phyloP scores from a whole-genome alignment of 2,888 invertebrate genomes.

The Minunthozetes semirufus region DNA sequence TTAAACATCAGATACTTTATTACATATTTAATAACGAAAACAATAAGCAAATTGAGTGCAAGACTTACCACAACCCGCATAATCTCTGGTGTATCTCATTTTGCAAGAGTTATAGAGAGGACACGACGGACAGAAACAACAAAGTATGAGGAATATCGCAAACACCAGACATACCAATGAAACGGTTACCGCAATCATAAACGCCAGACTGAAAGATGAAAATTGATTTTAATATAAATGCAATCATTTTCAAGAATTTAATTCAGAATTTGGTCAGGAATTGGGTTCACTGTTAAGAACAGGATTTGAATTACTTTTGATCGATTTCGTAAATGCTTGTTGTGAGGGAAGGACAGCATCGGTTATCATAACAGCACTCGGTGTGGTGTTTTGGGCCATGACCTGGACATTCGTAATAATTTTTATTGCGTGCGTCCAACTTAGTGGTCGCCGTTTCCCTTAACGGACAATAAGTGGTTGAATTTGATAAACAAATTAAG shows the following conservation, averaged over 20 bases:
- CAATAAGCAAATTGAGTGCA: background rate
- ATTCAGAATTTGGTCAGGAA: background rate
- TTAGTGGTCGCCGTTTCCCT: slow-evolving; percentile 18
- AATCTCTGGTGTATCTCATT: slow-evolving; percentile 33
- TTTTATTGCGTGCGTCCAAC: slow-evolving; percentile 11
- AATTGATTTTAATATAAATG: background rate
- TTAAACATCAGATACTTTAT: no score
- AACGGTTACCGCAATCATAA: slow-evolving; percentile 15
- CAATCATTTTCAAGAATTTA: background rate
- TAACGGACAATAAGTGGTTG: background rate
- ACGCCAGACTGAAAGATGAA: slow-evolving; percentile 1
- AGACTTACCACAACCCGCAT: slow-evolving; percentile 34
- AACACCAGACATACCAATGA: slow-evolving; percentile 19
- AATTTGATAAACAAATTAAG: background rate
- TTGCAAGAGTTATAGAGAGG: slow-evolving; percentile 33
- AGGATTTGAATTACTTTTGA: background rate
- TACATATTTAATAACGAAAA: background rate
- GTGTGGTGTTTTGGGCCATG: slow-evolving; percentile 7
- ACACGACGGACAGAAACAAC: slow-evolving; percentile 32
- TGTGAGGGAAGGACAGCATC: slow-evolving; percentile 7
- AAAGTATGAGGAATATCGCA: slow-evolving; percentile 20
- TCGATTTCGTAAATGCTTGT: slow-evolving; percentile 25
- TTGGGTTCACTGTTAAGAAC: background rate
- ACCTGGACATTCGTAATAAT: slow-evolving; percentile 26
- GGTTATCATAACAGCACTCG: slow-evolving; percentile 24